Evolutionary conservation across 2,888 invertebrate genomes (phyloP), one percentile per base, ranked within the genome.

Genomic region (Eutolmus rufibarbis): DNA sequence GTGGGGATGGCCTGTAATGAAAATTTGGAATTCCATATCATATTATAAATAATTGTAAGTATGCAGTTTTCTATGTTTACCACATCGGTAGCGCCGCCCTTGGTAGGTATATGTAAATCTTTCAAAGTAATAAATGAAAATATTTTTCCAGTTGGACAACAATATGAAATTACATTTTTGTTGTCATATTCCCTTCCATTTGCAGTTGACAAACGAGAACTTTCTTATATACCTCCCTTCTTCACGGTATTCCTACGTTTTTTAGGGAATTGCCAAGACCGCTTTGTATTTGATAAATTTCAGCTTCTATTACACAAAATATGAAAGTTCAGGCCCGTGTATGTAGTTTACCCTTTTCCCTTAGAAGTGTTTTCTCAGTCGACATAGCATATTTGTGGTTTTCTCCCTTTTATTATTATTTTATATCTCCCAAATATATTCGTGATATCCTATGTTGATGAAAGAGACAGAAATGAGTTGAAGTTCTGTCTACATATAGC

Each of bases 241-340:
- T 57, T 9, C 7, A 12, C 4, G 19, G 56, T 56, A n/a, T 19
- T 57, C 8, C 23, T 57, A 23, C 23, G 57, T 51, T 28, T 51
- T n/a, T 31, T 12, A 31, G 79, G 51, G 56, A 79, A 51, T 79
- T 79, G 28, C 8, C 14, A 23, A 14, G 56, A 51, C 51, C 46
- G 56, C 34, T 34, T 79, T 79, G 79, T 79, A 51, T 79, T 79
- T 79, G 79, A 79, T 79, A 79, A 46, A 31, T 79, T 79, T 79
- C 79, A 79, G 8, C 28, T 79, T 56, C 51, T 51, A 79, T 79
- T 79, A 51, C 79, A 31, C 51, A 31, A 79, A 79, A 79, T 51
- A 56, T 79, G 16, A 46, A 79, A 79, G 79, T 79, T 56, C 51
- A 79, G 46, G 51, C 8, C 28, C 12, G 51, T 51, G 78, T 46